Evolutionary conservation across 2,113 vertebrate species (phyloP).

Genomic region (Toxostoma redivivum): DNA sequence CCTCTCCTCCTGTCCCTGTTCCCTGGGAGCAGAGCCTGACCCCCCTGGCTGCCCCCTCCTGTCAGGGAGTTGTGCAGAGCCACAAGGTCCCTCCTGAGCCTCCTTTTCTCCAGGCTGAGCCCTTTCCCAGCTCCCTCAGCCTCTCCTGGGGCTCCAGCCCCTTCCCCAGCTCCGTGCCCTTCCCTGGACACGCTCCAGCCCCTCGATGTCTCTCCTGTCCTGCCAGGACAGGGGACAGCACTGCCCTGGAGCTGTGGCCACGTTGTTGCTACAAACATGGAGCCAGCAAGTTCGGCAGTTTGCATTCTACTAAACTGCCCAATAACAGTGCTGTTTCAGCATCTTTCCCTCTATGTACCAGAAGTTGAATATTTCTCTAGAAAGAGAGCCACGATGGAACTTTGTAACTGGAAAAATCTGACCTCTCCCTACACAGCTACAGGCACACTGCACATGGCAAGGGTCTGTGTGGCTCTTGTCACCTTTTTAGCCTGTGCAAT

Average conservation of each 20-base stretch:
- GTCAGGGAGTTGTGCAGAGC: not conserved
- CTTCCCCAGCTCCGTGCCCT: not conserved
- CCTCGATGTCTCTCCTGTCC: not conserved
- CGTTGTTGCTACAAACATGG: rapidly evolving
- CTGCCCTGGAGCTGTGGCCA: not conserved
- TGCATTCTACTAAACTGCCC: not conserved
- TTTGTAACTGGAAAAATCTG: not conserved
- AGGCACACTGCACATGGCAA: not conserved
- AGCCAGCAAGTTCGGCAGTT: not conserved
- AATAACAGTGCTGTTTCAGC: not conserved
- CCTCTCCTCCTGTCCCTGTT: not conserved
- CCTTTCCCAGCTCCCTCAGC: not conserved
- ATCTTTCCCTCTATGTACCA: not conserved
- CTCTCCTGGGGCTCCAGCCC: not conserved
- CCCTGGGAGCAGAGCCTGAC: not conserved
- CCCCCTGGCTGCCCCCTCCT: not conserved
- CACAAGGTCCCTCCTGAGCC: not conserved
- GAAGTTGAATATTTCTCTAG: not conserved
- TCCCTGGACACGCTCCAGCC: not conserved
- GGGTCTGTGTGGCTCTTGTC: not conserved
- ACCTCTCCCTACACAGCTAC: not conserved
- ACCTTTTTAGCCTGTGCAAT: not conserved
- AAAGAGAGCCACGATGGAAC: rapidly evolving
- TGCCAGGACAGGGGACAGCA: not conserved
- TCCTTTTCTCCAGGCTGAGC: not conserved